A percentile compares a stretch with the other conserved stretches of the same genome.
These are phyloP conservation scores for Gerris lacustris DNA, from an alignment of 2,888 invertebrate species.

Conservation along the genomic window DNA sequence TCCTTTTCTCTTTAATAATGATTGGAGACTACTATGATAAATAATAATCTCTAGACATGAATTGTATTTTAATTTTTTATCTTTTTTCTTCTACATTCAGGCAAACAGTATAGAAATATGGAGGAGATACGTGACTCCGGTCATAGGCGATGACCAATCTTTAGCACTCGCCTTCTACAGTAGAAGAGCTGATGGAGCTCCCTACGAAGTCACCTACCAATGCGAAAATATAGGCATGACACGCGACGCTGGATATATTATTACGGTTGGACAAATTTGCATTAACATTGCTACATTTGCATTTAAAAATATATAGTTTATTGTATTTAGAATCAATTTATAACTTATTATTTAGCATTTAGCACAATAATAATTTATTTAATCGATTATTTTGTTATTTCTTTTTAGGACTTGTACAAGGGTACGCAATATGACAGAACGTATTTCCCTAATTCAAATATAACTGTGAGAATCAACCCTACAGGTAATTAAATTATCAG, in stretches of 20 bases:
- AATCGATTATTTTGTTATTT: not conserved
- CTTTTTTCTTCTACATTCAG: slow-evolving; percentile 22
- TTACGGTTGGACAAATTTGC: slow-evolving; percentile 34
- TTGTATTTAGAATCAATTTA: not conserved
- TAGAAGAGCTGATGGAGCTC: slow-evolving; percentile 39
- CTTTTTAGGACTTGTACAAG: slow-evolving; percentile 21
- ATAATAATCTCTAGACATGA: not conserved
- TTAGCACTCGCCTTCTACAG: slow-evolving; percentile 49
- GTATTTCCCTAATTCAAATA: slow-evolving; percentile 15
- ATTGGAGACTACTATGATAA: no score
- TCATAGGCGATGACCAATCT: slow-evolving; percentile 39
- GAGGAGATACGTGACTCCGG: slow-evolving; percentile 44
- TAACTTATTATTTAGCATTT: not conserved
- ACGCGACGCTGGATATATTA: slow-evolving; percentile 35
- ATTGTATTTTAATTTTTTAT: not conserved
- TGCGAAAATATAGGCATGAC: slow-evolving; percentile 35
- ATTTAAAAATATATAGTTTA: not conserved
- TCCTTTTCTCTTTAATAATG: not conserved
- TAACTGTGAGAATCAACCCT: slow-evolving; percentile 20
- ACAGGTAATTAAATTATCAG: slow-evolving; percentile 16
- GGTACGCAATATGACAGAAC: slow-evolving; percentile 13
- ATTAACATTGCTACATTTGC: not conserved
- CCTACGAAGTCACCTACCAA: slow-evolving; percentile 36
- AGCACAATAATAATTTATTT: not conserved
- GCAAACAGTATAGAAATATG: slow-evolving; percentile 42